A percentile compares a stretch with the other conserved stretches of the same genome.
Conservation (phyloP, 2,113 vertebrate genomes). For the Hydropotes inermis region DNA sequence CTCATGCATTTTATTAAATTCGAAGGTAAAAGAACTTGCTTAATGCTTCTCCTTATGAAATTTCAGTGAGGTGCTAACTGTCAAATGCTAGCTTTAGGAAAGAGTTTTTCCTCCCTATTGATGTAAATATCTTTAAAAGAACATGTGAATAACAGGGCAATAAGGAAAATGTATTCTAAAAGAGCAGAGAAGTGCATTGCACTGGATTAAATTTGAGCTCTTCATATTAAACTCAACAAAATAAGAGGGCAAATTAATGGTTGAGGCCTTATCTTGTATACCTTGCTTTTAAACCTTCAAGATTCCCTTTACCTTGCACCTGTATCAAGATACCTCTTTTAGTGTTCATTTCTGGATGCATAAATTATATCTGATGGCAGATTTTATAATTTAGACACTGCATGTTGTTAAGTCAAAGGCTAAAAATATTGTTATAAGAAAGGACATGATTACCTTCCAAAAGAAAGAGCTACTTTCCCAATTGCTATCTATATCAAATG, state of each 20-base stretch:
- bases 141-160: not conserved
- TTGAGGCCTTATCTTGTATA: not conserved
- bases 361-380: not conserved
- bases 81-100: not conserved
- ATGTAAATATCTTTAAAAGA: slow-evolving; percentile 33
- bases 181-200: not conserved
- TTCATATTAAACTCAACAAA: not conserved
- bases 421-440: slow-evolving; percentile 10
- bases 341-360: not conserved
- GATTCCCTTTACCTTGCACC: not conserved
- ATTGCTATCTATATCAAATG: not conserved
- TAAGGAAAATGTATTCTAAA: not conserved
- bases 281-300: not conserved
- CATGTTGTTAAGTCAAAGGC: not conserved
- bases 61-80: not conserved
- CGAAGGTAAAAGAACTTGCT: not conserved
- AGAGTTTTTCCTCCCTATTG: not conserved
- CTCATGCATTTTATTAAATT: not conserved
- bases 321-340: not conserved
- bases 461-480: not conserved
- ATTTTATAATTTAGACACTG: not conserved
- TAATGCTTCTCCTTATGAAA: not conserved
- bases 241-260: not conserved
- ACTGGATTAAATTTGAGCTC: not conserved
- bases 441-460: not conserved